Conservation (phyloP, 2,888 invertebrate species). For the Mamestra brassicae region DNA sequence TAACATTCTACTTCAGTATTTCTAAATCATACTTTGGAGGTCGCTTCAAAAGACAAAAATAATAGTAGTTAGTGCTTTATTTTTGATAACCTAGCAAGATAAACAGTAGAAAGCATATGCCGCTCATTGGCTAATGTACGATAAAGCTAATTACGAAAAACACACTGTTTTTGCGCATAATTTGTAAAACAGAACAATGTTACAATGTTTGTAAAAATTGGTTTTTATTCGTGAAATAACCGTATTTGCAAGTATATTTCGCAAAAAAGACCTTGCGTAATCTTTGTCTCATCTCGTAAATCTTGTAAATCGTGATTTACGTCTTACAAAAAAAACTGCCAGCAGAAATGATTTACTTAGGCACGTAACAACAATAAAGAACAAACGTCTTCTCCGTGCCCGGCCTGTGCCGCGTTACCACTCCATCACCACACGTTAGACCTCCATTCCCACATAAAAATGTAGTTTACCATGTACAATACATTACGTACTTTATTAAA, state of each 20-base stretch:
- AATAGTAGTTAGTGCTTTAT: constrained; percentile 19
- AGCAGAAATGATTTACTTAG: constrained; percentile 34
- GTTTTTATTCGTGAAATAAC: background rate
- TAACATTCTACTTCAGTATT: constrained; percentile 15
- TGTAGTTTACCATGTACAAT: constrained; percentile 36
- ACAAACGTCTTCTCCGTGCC: constrained; percentile 35
- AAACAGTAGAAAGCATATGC: constrained; percentile 45
- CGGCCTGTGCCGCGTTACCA: constrained; percentile 21
- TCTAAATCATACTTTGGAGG: constrained; percentile 36
- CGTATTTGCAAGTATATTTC: constrained; percentile 3
- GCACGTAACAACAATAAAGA: constrained; percentile 58
- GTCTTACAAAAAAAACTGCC: constrained; percentile 15
- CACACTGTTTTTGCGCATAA: constrained; percentile 4
- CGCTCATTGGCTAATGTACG: constrained; percentile 39
- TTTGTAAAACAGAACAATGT: constrained; percentile 3
- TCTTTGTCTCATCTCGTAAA: constrained; percentile 28
- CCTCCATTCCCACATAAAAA: constrained; percentile 51
- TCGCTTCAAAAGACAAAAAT: constrained; percentile 17
- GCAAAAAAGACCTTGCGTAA: constrained; percentile 17
- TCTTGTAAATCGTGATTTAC: constrained; percentile 22
- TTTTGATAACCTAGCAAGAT: constrained; percentile 57
- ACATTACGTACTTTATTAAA: constrained; percentile 45
- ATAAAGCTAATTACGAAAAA: constrained; percentile 44
- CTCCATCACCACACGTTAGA: constrained; percentile 34
- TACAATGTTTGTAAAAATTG: constrained; percentile 10